Conservation (phyloP, 2,113 vertebrate species). For the Benitochromis conjunctus region DNA sequence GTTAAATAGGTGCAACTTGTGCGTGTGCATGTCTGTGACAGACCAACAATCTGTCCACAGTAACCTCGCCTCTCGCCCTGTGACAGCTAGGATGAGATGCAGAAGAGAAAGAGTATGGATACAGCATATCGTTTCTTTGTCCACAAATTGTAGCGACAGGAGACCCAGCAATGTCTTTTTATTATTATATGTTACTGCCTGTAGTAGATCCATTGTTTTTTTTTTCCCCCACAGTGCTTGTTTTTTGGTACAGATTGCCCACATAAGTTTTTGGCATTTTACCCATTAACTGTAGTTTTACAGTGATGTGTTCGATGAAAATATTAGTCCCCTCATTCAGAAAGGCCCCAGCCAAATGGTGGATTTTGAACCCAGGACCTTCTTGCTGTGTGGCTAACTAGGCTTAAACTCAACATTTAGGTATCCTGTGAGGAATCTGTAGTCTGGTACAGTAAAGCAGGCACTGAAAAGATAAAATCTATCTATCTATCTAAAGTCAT, state of each 20-base stretch:
- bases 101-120: not conserved
- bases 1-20: fast-evolving
- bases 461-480: not conserved
- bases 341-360: not conserved
- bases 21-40: not conserved
- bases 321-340: not conserved
- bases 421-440: not conserved
- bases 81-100: not conserved
- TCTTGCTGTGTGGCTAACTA: not conserved
- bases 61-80: fast-evolving
- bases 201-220: not conserved
- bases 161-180: not conserved
- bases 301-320: not conserved
- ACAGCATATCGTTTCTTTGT: not conserved
- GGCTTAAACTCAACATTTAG: not conserved
- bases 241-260: not conserved
- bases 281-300: fast-evolving
- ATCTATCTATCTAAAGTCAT: too few species aligned
- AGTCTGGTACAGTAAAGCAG: not conserved
- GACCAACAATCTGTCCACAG: not conserved
- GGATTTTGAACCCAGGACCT: not conserved
- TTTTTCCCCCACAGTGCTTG: not conserved
- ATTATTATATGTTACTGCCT: not conserved
- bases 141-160: not conserved
- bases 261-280: not conserved